Evolutionary conservation across 2,888 invertebrate species (phyloP).

Genomic region (Drosophila rubida): DNA sequence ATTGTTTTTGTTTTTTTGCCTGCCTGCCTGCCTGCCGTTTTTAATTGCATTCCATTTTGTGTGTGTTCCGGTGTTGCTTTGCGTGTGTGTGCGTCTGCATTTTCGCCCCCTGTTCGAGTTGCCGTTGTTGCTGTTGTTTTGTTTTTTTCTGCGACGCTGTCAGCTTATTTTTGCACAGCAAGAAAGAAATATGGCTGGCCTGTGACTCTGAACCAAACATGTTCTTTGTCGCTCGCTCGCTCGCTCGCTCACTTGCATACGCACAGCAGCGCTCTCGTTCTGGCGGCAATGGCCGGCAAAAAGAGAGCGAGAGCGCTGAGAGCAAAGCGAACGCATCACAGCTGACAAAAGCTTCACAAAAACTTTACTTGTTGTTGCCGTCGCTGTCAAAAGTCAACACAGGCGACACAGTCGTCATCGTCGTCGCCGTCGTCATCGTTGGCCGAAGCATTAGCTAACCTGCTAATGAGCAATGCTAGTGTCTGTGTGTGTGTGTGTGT

Average conservation of each 20-base stretch:
- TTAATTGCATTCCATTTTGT: constrained; percentile 80
- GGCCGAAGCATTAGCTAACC: constrained; percentile 10
- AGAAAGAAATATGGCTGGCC: constrained; percentile 65
- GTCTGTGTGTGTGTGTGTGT: not conserved
- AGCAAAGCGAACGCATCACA: constrained; percentile 1
- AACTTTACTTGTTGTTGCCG: constrained; percentile 5
- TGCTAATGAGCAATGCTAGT: constrained; percentile 33
- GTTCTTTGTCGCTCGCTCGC: constrained; percentile 27
- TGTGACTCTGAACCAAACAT: constrained; percentile 48
- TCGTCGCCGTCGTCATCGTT: constrained; percentile 24
- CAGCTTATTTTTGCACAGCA: constrained; percentile 43
- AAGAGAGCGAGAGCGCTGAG: not conserved
- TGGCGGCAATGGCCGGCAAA: constrained; percentile 15
- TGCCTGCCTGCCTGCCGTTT: constrained; percentile 56
- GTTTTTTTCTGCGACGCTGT: constrained; percentile 34
- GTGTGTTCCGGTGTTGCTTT: constrained; percentile 36
- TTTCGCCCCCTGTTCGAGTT: constrained; percentile 47
- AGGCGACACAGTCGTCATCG: constrained; percentile 55
- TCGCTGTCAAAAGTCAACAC: constrained; percentile 61
- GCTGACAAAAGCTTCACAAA: constrained; percentile 15
- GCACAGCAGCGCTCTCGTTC: not conserved
- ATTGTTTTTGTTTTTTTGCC: constrained; percentile 70
- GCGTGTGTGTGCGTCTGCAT: constrained; percentile 34
- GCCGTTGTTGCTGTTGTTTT: constrained; percentile 18
- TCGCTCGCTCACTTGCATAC: constrained; percentile 6